Evolutionary conservation across 92 coral and sea anemone species (phyloP).

Genomic region (Actinostola sp.): DNA sequence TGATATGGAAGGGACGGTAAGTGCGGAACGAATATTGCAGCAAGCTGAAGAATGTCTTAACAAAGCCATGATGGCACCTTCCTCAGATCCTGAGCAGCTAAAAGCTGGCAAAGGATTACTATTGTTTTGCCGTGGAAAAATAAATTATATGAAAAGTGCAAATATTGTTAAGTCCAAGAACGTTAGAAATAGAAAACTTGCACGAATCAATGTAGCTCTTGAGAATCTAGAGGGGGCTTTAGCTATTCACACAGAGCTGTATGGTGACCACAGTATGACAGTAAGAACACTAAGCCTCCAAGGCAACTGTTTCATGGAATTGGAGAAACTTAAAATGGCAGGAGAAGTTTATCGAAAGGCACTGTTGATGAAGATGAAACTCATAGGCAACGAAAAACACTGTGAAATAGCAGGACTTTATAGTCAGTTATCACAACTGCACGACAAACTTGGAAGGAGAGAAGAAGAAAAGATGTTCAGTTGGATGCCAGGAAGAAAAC

Average conservation of each 20-base stretch:
- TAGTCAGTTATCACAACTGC: conserved; percentile 55
- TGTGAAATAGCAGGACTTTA: conserved; percentile 51
- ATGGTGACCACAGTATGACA: conserved; percentile 29
- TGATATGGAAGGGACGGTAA: conserved; percentile 47
- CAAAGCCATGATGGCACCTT: neutral
- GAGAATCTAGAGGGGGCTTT: conserved; percentile 30
- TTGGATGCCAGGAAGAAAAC: neutral
- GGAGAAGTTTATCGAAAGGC: conserved; percentile 25
- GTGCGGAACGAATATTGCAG: conserved; percentile 31
- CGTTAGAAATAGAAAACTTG: neutral
- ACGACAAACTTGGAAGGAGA: conserved; percentile 28
- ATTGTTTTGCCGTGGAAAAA: conserved; percentile 36
- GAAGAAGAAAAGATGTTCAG: neutral
- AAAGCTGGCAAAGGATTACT: conserved; percentile 38
- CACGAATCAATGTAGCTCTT: neutral
- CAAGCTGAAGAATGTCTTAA: conserved; percentile 29
- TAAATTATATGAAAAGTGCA: conserved; percentile 8
- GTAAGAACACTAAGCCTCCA: conserved; percentile 54
- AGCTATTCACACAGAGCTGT: conserved; percentile 3
- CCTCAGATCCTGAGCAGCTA: conserved; percentile 17
- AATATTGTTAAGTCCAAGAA: conserved; percentile 17
- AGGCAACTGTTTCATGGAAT: conserved; percentile 50
- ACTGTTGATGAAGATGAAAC: conserved; percentile 28
- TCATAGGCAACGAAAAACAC: conserved; percentile 44
- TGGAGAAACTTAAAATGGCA: conserved; percentile 21